Conservation (phyloP, 2,888 invertebrate genomes). For the Hirtodrosophila cameraria region DNA sequence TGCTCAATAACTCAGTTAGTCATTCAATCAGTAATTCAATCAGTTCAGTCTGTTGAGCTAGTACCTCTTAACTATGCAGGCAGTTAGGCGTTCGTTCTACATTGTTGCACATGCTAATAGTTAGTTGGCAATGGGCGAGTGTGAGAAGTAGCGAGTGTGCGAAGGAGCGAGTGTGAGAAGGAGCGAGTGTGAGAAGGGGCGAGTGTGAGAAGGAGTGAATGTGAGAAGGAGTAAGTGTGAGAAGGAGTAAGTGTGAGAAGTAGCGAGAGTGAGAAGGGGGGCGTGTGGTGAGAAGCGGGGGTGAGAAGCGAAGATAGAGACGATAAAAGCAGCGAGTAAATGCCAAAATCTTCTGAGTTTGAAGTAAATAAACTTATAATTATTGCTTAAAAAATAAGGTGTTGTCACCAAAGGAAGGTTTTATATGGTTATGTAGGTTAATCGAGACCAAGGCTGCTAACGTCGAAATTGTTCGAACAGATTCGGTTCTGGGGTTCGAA, state of each 20-base stretch:
- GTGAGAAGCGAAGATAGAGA: constrained; percentile 1
- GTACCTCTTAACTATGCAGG: constrained; percentile 3
- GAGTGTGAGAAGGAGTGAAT: no score
- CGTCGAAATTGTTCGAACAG: no score
- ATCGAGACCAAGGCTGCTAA: no score
- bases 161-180: no score
- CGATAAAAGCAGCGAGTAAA: neutral
- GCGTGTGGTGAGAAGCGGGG: constrained; percentile 9
- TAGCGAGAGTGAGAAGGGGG: no score
- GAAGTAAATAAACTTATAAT: neutral
- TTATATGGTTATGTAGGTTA: no score
- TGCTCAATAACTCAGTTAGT: constrained; percentile 16
- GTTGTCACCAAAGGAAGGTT: no score
- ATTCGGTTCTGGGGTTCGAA: no score
- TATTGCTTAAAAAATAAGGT: no score
- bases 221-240: no score
- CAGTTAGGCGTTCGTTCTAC: constrained; percentile 42
- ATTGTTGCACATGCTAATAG: constrained; percentile 56
- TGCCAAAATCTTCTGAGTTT: neutral
- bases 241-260: no score
- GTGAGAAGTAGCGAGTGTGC: constrained; percentile 19
- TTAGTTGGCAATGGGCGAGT: constrained; percentile 22
- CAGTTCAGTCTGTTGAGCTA: constrained; percentile 18
- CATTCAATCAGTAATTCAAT: constrained; percentile 25
- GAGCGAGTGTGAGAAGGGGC: neutral